These are phyloP conservation scores for Orchestia grillus DNA, from an alignment of 1,140 invertebrate genomes.

Conservation along the genomic window DNA sequence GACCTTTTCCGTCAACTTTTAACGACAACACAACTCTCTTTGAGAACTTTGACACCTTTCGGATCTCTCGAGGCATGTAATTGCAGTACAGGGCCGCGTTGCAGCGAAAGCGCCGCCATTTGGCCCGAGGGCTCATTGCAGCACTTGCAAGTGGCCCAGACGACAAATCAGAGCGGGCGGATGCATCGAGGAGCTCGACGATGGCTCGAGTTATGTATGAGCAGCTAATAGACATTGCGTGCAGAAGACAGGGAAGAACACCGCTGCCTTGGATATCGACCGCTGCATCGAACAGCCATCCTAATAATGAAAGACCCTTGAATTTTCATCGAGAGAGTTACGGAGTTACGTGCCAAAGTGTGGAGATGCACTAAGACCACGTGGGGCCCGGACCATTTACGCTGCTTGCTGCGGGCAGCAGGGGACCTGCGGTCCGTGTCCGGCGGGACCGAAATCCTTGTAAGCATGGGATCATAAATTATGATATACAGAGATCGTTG, in stretches of 20 bases:
- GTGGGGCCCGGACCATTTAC: too few species aligned
- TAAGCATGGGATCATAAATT: neutral
- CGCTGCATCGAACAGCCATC: neutral
- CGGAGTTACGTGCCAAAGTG: neutral
- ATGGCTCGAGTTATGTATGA: slow-evolving; percentile 6
- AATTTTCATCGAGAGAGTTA: neutral
- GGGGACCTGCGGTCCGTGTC: neutral
- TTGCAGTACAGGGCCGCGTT: too few species aligned
- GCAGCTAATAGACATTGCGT: slow-evolving; percentile 20
- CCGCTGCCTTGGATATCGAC: slow-evolving; percentile 22
- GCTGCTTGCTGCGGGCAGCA: neutral
- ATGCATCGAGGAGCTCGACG: too few species aligned
- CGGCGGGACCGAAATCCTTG: neutral
- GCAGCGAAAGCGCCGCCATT: neutral
- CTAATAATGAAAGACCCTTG: slow-evolving; percentile 3
- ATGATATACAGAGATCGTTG: neutral
- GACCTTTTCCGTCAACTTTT: too few species aligned
- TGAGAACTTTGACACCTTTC: neutral
- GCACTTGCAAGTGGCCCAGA: neutral
- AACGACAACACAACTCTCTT: neutral
- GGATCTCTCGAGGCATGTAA: neutral
- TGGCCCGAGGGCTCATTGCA: too few species aligned
- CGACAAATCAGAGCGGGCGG: neutral
- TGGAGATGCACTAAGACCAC: neutral
- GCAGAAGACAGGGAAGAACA: neutral